phyloP scores from a whole-genome alignment of 2,797 vertebrate species.

The Fistularia tabacaria region DNA sequence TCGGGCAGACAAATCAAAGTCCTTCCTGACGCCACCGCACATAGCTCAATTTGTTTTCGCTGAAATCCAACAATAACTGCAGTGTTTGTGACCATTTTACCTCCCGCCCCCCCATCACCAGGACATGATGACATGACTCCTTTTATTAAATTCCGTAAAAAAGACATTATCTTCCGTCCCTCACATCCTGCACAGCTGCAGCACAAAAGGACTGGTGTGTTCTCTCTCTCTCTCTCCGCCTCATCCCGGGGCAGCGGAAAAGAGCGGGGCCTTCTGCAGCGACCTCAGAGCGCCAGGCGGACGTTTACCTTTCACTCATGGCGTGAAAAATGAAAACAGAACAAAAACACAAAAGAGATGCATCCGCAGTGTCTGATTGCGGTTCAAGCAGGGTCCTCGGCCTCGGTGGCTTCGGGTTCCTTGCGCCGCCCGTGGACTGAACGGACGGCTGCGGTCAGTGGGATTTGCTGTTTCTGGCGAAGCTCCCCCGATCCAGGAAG shows the following conservation, averaged over 20 bases:
- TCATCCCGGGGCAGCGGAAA: too few relatives aligned
- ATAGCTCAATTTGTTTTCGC: neutral
- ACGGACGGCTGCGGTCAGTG: slow-evolving; percentile 13
- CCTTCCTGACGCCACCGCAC: neutral
- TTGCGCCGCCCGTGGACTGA: too few relatives aligned
- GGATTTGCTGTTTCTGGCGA: slow-evolving; percentile 25
- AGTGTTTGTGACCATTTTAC: neutral
- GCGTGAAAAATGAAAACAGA: neutral
- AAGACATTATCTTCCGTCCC: slow-evolving; percentile 31
- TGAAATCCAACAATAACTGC: too few relatives aligned
- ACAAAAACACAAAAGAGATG: slow-evolving; percentile 4
- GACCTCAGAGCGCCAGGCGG: slow-evolving; percentile 10
- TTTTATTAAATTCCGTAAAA: slow-evolving; percentile 1
- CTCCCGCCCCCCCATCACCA: too few relatives aligned
- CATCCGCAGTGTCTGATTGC: neutral
- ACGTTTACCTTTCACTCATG: slow-evolving; percentile 10
- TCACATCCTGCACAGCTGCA: slow-evolving; percentile 66
- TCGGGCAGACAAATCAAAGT: neutral
- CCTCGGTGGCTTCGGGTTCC: too few relatives aligned
- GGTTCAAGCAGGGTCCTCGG: neutral
- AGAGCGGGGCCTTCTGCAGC: slow-evolving; percentile 10
- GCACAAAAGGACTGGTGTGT: slow-evolving; percentile 59
- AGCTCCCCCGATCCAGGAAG: slow-evolving; percentile 32
- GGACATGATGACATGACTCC: too few relatives aligned
- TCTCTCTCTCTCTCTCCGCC: slow-evolving; percentile 25